These are phyloP conservation scores for Sinella curviseta DNA, from an alignment of 1,140 invertebrate genomes.

Conservation along the genomic window DNA sequence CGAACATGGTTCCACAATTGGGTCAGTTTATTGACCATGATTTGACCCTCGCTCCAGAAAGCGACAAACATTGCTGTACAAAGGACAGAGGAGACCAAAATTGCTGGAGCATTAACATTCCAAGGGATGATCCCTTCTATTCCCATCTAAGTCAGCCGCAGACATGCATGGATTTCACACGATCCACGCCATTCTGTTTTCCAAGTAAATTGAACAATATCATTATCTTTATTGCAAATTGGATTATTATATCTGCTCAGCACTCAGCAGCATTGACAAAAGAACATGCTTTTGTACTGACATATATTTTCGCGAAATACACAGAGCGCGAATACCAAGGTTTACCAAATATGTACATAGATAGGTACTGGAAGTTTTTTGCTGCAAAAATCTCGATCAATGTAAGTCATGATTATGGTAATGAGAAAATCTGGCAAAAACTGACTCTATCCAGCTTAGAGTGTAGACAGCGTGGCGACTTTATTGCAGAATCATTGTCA, in stretches of 20 bases:
- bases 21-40: slow-evolving; percentile 98
- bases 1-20: slow-evolving; percentile 87
- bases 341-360: too few species aligned
- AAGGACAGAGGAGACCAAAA: slow-evolving; percentile 61
- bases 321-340: background rate
- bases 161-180: slow-evolving; percentile 80
- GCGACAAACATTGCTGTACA: slow-evolving; percentile 59
- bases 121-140: slow-evolving; percentile 87
- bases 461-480: too few species aligned
- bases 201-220: slow-evolving; percentile 29
- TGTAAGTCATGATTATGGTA: too few species aligned
- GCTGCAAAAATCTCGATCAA: too few species aligned
- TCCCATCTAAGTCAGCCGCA: slow-evolving; percentile 60
- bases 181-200: slow-evolving; percentile 59
- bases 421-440: slow-evolving; percentile 1
- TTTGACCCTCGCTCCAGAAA: slow-evolving; percentile 75
- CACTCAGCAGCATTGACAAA: background rate
- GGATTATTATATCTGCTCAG: background rate
- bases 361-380: too few species aligned
- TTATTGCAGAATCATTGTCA: too few species aligned
- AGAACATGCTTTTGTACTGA: background rate
- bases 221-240: background rate
- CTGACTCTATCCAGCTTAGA: background rate
- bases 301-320: background rate
- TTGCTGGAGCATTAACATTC: slow-evolving; percentile 84